Conservation (phyloP, 2,797 vertebrate species). For the Phoxinus dragarum region DNA sequence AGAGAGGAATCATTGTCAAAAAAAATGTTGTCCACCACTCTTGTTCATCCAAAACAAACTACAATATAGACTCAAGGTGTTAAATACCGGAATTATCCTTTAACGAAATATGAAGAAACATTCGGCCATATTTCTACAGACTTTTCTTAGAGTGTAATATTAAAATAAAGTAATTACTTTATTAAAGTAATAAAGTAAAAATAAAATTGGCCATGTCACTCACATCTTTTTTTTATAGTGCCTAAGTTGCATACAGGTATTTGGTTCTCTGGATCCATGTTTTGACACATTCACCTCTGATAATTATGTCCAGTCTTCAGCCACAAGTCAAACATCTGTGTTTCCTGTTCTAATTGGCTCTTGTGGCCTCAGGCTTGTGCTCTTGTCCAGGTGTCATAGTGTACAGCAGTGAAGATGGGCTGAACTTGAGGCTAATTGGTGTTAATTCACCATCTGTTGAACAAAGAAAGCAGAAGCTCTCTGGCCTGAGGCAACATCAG, state of each 20-base stretch:
- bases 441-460: conserved; percentile 61
- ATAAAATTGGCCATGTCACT: not conserved
- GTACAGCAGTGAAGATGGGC: conserved; percentile 50
- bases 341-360: conserved; percentile 40
- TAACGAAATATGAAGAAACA: not conserved
- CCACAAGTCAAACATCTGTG: conserved; percentile 42
- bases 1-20: too few species aligned
- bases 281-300: not conserved
- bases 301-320: conserved; percentile 2
- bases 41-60: too few species aligned
- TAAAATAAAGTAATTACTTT: not conserved
- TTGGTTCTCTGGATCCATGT: not conserved
- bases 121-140: not conserved
- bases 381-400: conserved; percentile 43
- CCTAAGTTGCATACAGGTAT: not conserved
- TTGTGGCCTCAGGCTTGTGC: conserved; percentile 34
- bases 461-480: conserved; percentile 48
- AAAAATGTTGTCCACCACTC: too few species aligned
- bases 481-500: conserved; percentile 13
- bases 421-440: conserved; percentile 61
- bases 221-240: not conserved
- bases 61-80: too few species aligned
- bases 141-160: not conserved
- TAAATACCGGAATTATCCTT: too few species aligned
- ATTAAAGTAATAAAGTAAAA: too few species aligned